A percentile compares a stretch with the other conserved stretches of the same genome.
phyloP scores from a whole-genome alignment of 2,888 invertebrate genomes.

The Panopea generosa region DNA sequence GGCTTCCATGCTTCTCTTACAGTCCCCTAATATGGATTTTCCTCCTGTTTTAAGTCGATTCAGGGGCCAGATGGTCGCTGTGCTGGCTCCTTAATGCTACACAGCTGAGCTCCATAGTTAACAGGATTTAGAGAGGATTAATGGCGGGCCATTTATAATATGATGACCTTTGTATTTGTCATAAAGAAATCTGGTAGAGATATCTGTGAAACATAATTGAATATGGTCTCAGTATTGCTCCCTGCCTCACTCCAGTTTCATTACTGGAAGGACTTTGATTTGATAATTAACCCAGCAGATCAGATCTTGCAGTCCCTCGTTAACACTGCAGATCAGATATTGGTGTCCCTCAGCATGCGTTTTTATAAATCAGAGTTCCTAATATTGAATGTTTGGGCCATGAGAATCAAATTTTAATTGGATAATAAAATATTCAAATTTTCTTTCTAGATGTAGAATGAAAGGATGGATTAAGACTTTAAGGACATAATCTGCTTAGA shows the following conservation, averaged over 20 bases:
- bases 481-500: neutral
- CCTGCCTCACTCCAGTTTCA: neutral
- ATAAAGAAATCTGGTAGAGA: conserved; percentile 8
- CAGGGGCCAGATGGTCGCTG: conserved; percentile 12
- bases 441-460: no score
- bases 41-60: no score
- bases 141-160: conserved; percentile 9
- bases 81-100: neutral
- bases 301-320: neutral
- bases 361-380: neutral
- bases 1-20: no score
- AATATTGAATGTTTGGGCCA: neutral
- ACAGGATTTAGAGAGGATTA: conserved; percentile 15
- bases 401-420: neutral
- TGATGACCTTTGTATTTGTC: conserved; percentile 15
- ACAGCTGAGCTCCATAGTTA: conserved; percentile 10
- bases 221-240: conserved; percentile 9
- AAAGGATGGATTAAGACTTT: neutral
- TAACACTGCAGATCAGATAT: neutral
- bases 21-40: no score
- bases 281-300: neutral
- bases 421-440: neutral
- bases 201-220: conserved; percentile 9
- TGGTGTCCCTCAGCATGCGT: neutral
- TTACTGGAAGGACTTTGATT: neutral